These are phyloP conservation scores for Merluccius polli DNA, from an alignment of 2,797 vertebrate genomes.

Conservation along the genomic window DNA sequence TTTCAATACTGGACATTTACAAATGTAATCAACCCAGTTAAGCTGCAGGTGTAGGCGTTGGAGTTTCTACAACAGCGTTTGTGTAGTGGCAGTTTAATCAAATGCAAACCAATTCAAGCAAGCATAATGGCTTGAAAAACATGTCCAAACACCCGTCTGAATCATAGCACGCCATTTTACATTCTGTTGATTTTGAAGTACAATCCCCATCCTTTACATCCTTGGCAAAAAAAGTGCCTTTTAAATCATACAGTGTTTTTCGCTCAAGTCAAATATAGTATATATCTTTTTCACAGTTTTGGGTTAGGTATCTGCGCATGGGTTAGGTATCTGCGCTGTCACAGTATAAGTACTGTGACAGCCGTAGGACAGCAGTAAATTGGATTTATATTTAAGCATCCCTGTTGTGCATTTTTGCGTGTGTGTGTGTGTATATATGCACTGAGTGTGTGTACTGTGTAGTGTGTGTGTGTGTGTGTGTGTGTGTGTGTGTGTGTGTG, in stretches of 20 bases:
- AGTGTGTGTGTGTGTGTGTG: neutral
- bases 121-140: neutral
- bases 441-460: neutral
- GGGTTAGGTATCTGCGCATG: neutral
- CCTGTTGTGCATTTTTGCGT: neutral
- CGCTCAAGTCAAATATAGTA: neutral
- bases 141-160: neutral
- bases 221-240: neutral
- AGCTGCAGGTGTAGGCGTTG: no score
- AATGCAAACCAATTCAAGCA: no score
- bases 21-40: no score
- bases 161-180: neutral
- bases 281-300: neutral
- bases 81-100: no score
- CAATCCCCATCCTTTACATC: neutral
- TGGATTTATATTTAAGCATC: neutral
- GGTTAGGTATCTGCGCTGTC: neutral
- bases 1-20: neutral
- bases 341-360: neutral
- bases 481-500: slow-evolving; percentile 4
- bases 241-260: neutral
- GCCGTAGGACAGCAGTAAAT: neutral
- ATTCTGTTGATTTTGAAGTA: neutral
- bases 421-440: neutral
- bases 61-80: neutral